Evolutionary conservation across 2,888 invertebrate species (phyloP).

Genomic region (Sarcophaga carnaria): DNA sequence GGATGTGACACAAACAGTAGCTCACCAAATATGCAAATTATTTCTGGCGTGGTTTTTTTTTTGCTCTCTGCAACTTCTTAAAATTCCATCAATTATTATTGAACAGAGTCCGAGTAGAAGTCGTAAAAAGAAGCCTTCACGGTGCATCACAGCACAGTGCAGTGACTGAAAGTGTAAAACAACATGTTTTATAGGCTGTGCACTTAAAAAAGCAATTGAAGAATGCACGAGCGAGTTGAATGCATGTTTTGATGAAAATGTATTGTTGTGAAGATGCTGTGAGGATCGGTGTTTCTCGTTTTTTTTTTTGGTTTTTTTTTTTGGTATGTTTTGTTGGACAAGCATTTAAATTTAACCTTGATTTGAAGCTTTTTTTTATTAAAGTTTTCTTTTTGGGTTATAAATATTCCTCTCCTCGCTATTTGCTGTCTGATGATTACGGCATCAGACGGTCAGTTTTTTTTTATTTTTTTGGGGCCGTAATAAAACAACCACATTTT

Average conservation of each 20-base stretch:
- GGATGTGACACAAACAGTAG: constrained; percentile 49
- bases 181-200: constrained; percentile 49
- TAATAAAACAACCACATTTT: constrained; percentile 50
- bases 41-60: no score
- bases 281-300: not conserved
- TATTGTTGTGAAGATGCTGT: not conserved
- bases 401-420: constrained; percentile 52
- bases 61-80: no score
- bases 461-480: constrained; percentile 7
- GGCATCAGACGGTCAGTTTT: constrained; percentile 16
- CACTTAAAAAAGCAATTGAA: no score
- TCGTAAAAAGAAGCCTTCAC: not conserved
- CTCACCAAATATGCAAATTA: constrained; percentile 58
- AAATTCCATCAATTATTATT: constrained; percentile 30
- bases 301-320: no score
- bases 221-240: not conserved
- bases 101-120: constrained; percentile 47
- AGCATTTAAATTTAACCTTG: constrained; percentile 60
- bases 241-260: constrained; percentile 1
- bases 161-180: constrained; percentile 46
- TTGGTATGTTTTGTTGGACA: constrained; percentile 31
- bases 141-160: no score
- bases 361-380: constrained; percentile 11
- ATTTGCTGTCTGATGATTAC: constrained; percentile 41
- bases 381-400: not conserved